Evolutionary conservation across 2,113 vertebrate genomes (phyloP).

Genomic region (Melanostigma gelatinosum): DNA sequence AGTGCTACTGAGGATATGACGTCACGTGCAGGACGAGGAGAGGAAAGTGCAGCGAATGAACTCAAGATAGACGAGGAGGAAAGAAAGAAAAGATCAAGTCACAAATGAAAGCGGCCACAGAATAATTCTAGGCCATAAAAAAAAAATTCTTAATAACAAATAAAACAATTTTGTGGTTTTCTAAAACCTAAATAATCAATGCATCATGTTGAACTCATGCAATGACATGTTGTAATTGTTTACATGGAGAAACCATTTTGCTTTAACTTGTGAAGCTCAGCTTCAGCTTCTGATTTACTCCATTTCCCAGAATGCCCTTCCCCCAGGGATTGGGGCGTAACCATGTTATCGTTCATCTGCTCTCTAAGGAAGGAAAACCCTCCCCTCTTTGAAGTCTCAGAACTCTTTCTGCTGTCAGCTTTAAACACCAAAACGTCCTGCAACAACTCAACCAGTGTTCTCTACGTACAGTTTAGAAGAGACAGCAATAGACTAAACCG

Average conservation of each 20-base stretch:
- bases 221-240: background rate
- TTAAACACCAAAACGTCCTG: conserved; percentile 11
- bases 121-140: background rate
- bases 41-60: conserved; percentile 14
- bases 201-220: background rate
- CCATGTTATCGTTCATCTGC: conserved; percentile 29
- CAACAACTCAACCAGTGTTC: background rate
- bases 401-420: conserved; percentile 20
- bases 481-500: background rate
- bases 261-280: background rate
- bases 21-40: conserved; percentile 25
- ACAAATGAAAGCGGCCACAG: background rate
- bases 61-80: background rate
- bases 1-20: conserved; percentile 54
- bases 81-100: background rate
- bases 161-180: background rate
- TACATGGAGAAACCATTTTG: background rate
- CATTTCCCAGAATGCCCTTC: conserved; percentile 45
- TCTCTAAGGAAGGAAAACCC: background rate
- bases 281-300: conserved; percentile 30
- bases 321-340: background rate
- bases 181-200: background rate
- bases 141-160: background rate
- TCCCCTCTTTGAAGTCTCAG: conserved; percentile 11
- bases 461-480: background rate